These are phyloP conservation scores for Varecia variegata DNA, from an alignment of 2,797 vertebrate genomes.

Conservation along the genomic window DNA sequence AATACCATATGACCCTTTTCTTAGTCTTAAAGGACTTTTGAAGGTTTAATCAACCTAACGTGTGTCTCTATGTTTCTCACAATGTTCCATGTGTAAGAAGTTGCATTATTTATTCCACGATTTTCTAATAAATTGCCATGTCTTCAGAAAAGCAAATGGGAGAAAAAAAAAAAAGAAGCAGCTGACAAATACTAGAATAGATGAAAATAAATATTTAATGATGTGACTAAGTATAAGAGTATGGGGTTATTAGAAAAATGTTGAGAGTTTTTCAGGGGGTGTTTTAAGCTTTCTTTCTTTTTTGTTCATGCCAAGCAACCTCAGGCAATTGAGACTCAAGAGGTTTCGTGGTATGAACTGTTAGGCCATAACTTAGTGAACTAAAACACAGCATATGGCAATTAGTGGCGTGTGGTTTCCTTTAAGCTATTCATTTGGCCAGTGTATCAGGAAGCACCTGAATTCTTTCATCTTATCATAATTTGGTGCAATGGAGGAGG, in stretches of 20 bases:
- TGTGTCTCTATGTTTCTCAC: background rate
- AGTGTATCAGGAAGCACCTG: conserved; percentile 56
- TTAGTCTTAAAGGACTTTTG: background rate
- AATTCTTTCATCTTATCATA: conserved; percentile 62
- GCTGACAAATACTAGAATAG: conserved; percentile 57
- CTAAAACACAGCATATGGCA: conserved; percentile 76
- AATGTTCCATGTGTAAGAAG: conserved; percentile 16
- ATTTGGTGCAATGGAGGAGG: conserved; percentile 25
- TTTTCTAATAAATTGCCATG: conserved; percentile 57
- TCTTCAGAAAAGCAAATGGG: conserved; percentile 54
- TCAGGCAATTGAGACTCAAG: conserved; percentile 69
- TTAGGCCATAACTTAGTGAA: conserved; percentile 71
- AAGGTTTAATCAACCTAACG: conserved; percentile 37
- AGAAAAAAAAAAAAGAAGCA: conserved; percentile 43
- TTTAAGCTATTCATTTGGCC: conserved; percentile 71
- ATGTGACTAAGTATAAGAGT: conserved; percentile 62
- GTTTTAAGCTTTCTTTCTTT: conserved; percentile 72
- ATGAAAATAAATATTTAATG: conserved; percentile 72
- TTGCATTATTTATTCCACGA: conserved; percentile 29
- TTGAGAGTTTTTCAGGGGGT: conserved; percentile 57
- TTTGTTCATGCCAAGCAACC: conserved; percentile 73
- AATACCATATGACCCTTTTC: background rate
- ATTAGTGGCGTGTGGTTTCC: conserved; percentile 75
- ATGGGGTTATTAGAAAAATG: conserved; percentile 58
- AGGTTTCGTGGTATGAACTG: conserved; percentile 69